Percentiles rank a stretch among this genome's conserved stretches.
phyloP scores from a whole-genome alignment of 1,140 invertebrate genomes.

The Branchinecta lindahli region DNA sequence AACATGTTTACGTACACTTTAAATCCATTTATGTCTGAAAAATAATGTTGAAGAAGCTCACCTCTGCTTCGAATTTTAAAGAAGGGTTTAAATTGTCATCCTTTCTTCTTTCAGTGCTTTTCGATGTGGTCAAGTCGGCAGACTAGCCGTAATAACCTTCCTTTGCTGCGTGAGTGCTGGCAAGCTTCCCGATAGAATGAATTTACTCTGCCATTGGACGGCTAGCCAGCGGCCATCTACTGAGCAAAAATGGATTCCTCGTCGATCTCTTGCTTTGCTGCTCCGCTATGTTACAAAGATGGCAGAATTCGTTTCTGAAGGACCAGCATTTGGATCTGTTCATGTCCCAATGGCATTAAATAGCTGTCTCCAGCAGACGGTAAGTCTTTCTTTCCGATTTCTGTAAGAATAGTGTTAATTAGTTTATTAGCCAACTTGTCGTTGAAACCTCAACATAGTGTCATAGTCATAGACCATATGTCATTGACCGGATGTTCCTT shows the following conservation, averaged over 20 bases:
- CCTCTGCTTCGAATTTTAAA: too few species aligned
- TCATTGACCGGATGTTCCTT: too few species aligned
- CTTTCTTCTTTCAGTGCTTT: not conserved
- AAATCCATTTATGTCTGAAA: too few species aligned
- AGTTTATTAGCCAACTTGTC: too few species aligned
- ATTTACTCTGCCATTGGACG: slow-evolving; percentile 1
- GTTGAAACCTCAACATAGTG: too few species aligned
- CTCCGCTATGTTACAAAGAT: slow-evolving; percentile 38
- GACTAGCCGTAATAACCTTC: not conserved
- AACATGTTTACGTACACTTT: too few species aligned
- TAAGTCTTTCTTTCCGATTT: not conserved
- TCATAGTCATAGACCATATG: too few species aligned
- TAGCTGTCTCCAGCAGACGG: slow-evolving; percentile 6
- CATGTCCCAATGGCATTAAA: slow-evolving; percentile 39
- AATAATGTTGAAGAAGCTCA: too few species aligned
- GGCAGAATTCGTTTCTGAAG: slow-evolving; percentile 40
- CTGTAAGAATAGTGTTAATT: too few species aligned
- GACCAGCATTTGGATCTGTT: slow-evolving; percentile 36
- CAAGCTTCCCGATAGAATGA: not conserved
- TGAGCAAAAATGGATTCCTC: slow-evolving; percentile 40
- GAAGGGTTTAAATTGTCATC: not conserved
- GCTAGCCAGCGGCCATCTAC: not conserved
- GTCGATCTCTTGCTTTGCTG: slow-evolving; percentile 38
- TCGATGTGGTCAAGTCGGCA: not conserved
- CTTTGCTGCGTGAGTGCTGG: not conserved